A percentile compares a stretch with the other conserved stretches of the same genome.
phyloP scores from a whole-genome alignment of 2,113 vertebrate genomes.

The Sander lucioperca region DNA sequence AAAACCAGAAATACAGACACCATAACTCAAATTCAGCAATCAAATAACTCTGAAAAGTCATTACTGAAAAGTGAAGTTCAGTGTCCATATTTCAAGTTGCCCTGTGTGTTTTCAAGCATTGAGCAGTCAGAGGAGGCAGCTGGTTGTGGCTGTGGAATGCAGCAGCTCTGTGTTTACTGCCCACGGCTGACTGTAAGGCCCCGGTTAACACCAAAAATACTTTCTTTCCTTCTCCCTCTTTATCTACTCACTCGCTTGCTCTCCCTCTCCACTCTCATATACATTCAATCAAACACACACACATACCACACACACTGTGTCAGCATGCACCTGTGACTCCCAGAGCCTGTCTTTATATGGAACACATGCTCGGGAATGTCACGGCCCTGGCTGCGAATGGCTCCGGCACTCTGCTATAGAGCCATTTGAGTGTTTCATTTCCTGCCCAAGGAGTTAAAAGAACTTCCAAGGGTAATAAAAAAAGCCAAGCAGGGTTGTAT shows the following conservation, averaged over 20 bases:
- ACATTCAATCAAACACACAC: slow-evolving; percentile 37
- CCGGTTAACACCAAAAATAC: slow-evolving; percentile 66
- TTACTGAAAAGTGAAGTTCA: slow-evolving; percentile 1
- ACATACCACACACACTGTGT: slow-evolving; percentile 40
- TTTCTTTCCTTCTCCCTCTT: slow-evolving; percentile 44
- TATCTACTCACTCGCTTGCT: slow-evolving; percentile 33
- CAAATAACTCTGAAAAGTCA: neutral
- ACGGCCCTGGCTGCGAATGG: slow-evolving; percentile 66
- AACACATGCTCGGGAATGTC: slow-evolving; percentile 78
- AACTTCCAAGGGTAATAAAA: slow-evolving; percentile 76
- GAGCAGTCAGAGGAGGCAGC: slow-evolving; percentile 39
- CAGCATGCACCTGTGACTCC: slow-evolving; percentile 76
- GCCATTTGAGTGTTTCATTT: slow-evolving; percentile 86
- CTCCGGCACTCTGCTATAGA: slow-evolving; percentile 62
- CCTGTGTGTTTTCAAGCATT: slow-evolving; percentile 28
- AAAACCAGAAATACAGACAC: neutral
- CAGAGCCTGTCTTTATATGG: slow-evolving; percentile 70
- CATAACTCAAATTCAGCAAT: neutral
- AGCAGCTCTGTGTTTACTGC: slow-evolving; percentile 56
- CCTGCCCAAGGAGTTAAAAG: slow-evolving; percentile 78
- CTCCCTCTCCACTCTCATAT: slow-evolving; percentile 23
- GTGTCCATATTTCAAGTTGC: slow-evolving; percentile 32
- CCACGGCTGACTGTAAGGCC: slow-evolving; percentile 56
- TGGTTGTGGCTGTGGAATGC: slow-evolving; percentile 51
- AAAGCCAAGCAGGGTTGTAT: slow-evolving; percentile 63